Conservation (phyloP, 2,797 vertebrate species). For the Meriones psammophilus region DNA sequence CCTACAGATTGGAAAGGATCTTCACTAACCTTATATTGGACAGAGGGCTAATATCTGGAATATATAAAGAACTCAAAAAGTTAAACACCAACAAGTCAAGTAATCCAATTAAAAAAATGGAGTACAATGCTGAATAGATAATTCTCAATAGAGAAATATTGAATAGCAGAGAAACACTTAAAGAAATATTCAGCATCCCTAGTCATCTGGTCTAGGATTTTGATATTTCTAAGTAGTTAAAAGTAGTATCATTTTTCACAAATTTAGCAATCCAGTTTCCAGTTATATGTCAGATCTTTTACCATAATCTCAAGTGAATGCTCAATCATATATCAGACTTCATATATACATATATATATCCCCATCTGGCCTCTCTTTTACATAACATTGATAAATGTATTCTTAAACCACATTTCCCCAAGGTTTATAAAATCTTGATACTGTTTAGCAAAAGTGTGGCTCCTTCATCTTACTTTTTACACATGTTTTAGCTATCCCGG, state of each 20-base stretch:
- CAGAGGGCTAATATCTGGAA: too few relatives aligned
- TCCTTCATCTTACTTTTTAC: not conserved
- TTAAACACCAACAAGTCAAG: too few relatives aligned
- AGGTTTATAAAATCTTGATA: not conserved
- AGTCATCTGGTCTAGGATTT: not conserved
- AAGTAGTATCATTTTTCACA: not conserved
- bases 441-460: not conserved
- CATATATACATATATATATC: too few relatives aligned
- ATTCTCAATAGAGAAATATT: too few relatives aligned
- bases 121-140: too few relatives aligned
- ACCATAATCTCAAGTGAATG: not conserved
- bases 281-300: not conserved
- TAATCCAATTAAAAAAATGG: too few relatives aligned
- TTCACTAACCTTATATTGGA: too few relatives aligned
- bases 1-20: too few relatives aligned
- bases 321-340: not conserved
- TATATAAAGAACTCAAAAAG: too few relatives aligned
- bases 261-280: not conserved
- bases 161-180: too few relatives aligned
- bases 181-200: too few relatives aligned
- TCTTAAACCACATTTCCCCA: not conserved
- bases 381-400: not conserved
- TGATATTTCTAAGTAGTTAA: not conserved
- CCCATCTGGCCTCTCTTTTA: not conserved
- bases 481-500: not conserved